Percentiles rank a stretch among this genome's conserved stretches.
Conservation (phyloP, 2,888 invertebrate species). For the Branchellion lobata region DNA sequence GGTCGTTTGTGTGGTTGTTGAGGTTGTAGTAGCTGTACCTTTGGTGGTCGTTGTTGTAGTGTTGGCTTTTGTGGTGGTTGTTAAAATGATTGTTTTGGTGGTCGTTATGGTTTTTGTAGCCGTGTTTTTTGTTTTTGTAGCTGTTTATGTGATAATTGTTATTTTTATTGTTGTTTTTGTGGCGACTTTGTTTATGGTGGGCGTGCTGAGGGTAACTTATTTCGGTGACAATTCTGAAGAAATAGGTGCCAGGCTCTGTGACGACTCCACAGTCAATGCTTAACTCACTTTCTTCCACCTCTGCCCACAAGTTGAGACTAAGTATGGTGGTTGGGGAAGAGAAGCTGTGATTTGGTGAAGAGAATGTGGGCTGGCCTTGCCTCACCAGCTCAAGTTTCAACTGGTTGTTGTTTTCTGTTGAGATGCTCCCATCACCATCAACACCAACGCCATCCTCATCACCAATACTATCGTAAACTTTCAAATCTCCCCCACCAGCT, state of each 20-base stretch:
- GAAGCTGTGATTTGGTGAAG: neutral
- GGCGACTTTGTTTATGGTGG: too few species aligned
- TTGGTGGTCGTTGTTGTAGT: too few species aligned
- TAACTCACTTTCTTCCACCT: conserved; percentile 16
- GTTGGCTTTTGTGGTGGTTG: too few species aligned
- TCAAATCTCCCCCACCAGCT: neutral
- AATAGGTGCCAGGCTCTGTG: conserved; percentile 18
- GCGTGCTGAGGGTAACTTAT: neutral
- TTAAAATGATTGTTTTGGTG: too few species aligned
- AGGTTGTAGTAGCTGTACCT: too few species aligned
- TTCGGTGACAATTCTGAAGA: conserved; percentile 12
- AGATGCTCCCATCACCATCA: neutral
- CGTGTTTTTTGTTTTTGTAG: too few species aligned
- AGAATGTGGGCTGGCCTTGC: neutral
- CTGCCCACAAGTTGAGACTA: neutral
- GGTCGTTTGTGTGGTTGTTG: too few species aligned
- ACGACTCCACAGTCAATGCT: conserved; percentile 30
- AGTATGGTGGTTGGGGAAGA: neutral
- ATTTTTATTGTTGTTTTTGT: too few species aligned
- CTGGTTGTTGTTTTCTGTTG: neutral
- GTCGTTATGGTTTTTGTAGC: too few species aligned
- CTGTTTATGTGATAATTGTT: too few species aligned
- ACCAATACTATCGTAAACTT: neutral
- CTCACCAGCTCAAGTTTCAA: neutral
- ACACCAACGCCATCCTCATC: neutral